These are phyloP conservation scores for Myotis daubentonii DNA, from an alignment of 2,797 vertebrate species.

Conservation along the genomic window DNA sequence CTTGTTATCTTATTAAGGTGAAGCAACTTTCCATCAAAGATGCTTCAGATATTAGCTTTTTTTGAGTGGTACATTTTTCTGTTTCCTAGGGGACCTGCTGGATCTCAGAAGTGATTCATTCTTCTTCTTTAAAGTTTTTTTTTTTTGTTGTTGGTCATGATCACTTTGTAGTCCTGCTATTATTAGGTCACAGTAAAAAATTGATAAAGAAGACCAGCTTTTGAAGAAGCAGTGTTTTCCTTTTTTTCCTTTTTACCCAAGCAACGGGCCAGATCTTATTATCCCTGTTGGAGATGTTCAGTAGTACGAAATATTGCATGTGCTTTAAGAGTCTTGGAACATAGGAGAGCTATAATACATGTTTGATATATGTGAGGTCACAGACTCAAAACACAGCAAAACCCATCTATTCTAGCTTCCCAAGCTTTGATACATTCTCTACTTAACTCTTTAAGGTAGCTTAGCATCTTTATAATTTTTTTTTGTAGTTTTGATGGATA, in stretches of 20 bases:
- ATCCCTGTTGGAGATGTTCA: not conserved
- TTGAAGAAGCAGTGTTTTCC: slow-evolving; percentile 7
- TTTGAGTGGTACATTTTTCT: not conserved
- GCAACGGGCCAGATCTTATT: not conserved
- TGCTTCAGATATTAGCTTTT: slow-evolving; percentile 27
- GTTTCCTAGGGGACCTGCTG: not conserved
- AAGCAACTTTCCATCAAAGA: slow-evolving; percentile 33
- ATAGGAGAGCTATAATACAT: not conserved
- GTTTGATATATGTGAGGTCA: not conserved
- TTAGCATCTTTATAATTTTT: not conserved
- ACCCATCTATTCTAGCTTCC: not conserved
- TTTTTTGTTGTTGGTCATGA: not conserved
- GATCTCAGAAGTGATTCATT: not conserved
- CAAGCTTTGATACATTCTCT: not conserved
- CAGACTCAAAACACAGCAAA: not conserved
- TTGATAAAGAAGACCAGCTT: slow-evolving; percentile 31
- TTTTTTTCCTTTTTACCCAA: not conserved
- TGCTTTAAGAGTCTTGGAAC: not conserved
- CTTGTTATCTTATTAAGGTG: slow-evolving; percentile 62
- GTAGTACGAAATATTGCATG: not conserved
- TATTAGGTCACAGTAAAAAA: slow-evolving; percentile 54
- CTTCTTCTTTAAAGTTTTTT: not conserved
- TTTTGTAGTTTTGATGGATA: not conserved
- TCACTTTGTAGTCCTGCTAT: slow-evolving; percentile 30
- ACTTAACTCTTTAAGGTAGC: not conserved